Evolutionary conservation across 2,797 vertebrate genomes (phyloP), one percentile per base, ranked within the genome.

Genomic region (Ptychadena robeensis): DNA sequence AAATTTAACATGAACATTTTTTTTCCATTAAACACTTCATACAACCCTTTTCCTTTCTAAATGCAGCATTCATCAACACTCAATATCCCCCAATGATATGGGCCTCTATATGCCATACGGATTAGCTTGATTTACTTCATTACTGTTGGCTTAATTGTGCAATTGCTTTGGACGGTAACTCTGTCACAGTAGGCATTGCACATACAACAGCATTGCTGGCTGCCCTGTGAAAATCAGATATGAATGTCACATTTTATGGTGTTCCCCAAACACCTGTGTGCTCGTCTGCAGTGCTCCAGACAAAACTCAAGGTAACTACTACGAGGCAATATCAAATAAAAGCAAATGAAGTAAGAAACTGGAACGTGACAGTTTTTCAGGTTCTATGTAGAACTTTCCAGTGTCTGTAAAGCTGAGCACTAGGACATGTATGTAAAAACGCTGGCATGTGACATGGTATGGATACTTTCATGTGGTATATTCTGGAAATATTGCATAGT

Each of bases 131-230:
- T 31, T 57, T 57, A 31, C 10, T 34, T 35, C 1, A 25, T n/a
- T 37, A 22, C 9, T 34, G 9, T 12, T 3, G n/a, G 34, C 22
- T 9, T 38, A 35, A 37, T 25, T n/a, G 35, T 37, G 32, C 28
- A 27, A 12, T 27, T 31, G 7, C 66, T 37, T 4, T 37, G 66
- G 22, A 63, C 9, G 31, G 64, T 8, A 59, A 59, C n/a, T 28
- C 25, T 10, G 25, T 27, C 9, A 68, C 25, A 18, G 3, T 57
- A 77, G 37, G 61, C 74, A 77, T 65, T 76, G 63, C 63, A 32
- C 74, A 77, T 27, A 15, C 59, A 1, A 2, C 25, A 59, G 35
- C 6, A 9, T 40, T 63, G 9, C 48, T 61, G 40, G 63, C 38
- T 78, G 75, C 76, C 67, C 4, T n/a, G 44, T 53, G 22, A 53